Evolutionary conservation across 2,888 invertebrate genomes (phyloP).

Genomic region (Coelinius sp.): DNA sequence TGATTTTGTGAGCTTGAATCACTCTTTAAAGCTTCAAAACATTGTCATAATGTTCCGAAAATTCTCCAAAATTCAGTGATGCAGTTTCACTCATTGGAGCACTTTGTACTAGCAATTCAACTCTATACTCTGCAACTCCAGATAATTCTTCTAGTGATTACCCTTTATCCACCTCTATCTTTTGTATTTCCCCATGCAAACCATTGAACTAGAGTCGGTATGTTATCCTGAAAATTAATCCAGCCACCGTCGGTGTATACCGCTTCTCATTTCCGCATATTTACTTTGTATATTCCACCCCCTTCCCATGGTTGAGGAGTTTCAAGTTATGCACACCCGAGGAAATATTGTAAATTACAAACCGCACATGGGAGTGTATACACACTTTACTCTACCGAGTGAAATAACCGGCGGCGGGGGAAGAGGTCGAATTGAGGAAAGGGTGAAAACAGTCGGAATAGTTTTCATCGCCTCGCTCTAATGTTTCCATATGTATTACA

Average conservation of each 20-base stretch:
- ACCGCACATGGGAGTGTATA: slow-evolving; percentile 11
- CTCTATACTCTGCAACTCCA: not conserved
- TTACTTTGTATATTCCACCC: slow-evolving; percentile 27
- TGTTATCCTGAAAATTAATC: slow-evolving; percentile 39
- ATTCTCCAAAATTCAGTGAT: not conserved
- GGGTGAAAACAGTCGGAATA: not conserved
- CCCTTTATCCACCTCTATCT: not conserved
- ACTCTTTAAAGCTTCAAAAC: too few relatives aligned
- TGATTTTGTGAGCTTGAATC: not conserved
- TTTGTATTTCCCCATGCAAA: not conserved
- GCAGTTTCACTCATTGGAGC: not conserved
- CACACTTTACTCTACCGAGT: not conserved
- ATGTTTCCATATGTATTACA: not conserved
- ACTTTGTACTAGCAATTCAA: not conserved
- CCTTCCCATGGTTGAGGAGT: slow-evolving; percentile 21
- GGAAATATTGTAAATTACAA: slow-evolving; percentile 31
- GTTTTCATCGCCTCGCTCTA: not conserved
- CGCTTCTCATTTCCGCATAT: slow-evolving; percentile 33
- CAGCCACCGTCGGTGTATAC: slow-evolving; percentile 15
- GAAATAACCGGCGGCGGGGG: not conserved
- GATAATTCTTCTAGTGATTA: not conserved
- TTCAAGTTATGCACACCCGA: slow-evolving; percentile 31
- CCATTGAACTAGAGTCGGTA: slow-evolving; percentile 25
- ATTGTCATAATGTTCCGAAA: too few relatives aligned
- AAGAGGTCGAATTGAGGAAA: not conserved